Evolutionary conservation across 2,797 vertebrate genomes (phyloP).

Genomic region (Philypnodon macrostomus): DNA sequence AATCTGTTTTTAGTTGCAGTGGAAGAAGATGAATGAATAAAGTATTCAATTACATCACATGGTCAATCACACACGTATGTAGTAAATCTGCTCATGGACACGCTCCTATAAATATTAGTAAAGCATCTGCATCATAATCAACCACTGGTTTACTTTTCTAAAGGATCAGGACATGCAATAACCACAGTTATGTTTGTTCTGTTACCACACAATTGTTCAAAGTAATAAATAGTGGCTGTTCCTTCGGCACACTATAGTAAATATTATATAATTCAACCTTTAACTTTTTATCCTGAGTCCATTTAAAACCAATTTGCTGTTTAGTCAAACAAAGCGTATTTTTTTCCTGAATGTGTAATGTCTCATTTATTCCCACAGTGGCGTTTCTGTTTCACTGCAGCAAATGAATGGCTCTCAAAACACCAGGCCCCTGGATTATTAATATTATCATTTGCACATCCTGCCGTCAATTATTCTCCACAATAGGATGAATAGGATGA

Average conservation of each 20-base stretch:
- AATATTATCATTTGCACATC: conserved; percentile 75
- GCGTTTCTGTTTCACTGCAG: conserved; percentile 20
- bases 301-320: conserved; percentile 1
- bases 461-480: conserved; percentile 66
- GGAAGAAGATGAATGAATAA: too few species aligned
- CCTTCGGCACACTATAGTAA: background rate
- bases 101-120: too few species aligned
- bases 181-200: too few species aligned
- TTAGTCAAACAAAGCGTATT: conserved; percentile 4
- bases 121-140: too few species aligned
- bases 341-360: conserved; percentile 33
- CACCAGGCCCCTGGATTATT: conserved; percentile 63
- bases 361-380: conserved; percentile 58
- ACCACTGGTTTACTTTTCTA: too few species aligned
- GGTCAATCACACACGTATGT: too few species aligned
- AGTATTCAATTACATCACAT: too few species aligned
- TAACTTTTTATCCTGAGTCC: conserved; percentile 1
- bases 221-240: background rate
- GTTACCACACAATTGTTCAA: too few species aligned
- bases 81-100: too few species aligned
- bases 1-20: too few species aligned
- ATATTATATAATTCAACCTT: background rate
- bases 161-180: background rate
- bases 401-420: conserved; percentile 62
- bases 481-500: conserved; percentile 64